Evolutionary conservation across 1,140 invertebrate genomes (phyloP).

Genomic region (Phymorhynchus buccinoides): DNA sequence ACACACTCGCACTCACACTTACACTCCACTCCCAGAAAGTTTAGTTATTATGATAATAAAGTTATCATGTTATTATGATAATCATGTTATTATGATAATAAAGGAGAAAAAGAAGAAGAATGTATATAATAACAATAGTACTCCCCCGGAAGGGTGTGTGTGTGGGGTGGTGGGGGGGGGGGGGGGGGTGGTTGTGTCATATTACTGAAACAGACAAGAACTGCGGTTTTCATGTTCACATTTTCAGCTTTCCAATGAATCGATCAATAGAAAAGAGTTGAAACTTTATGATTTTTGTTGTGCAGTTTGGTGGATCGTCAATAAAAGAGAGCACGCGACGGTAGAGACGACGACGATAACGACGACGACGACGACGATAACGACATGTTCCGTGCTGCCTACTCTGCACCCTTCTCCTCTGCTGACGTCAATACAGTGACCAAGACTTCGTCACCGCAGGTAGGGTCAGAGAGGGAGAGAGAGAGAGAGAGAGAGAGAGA

Average conservation of each 20-base stretch:
- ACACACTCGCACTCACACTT: not conserved
- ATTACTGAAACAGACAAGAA: no score
- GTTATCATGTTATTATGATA: no score
- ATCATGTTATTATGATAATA: no score
- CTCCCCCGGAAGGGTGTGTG: no score
- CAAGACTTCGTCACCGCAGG: not conserved
- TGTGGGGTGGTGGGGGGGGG: no score
- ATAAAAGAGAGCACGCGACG: not conserved
- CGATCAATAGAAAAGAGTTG: not conserved
- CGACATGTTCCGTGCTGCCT: not conserved
- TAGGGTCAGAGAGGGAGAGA: not conserved
- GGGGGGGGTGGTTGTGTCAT: no score
- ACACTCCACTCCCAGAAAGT: not conserved
- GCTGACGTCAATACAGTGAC: not conserved
- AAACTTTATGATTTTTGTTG: not conserved
- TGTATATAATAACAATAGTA: no score
- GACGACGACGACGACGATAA: not conserved
- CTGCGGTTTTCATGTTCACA: no score
- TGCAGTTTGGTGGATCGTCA: not conserved
- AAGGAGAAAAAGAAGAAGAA: no score
- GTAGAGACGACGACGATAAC: not conserved
- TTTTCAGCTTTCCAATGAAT: no score
- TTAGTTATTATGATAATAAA: not conserved
- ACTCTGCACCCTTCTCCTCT: not conserved
- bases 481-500: not conserved